Base-by-base conservation (phyloP, 1,140 invertebrate genomes). In the Laupala kohalensis region DNA sequence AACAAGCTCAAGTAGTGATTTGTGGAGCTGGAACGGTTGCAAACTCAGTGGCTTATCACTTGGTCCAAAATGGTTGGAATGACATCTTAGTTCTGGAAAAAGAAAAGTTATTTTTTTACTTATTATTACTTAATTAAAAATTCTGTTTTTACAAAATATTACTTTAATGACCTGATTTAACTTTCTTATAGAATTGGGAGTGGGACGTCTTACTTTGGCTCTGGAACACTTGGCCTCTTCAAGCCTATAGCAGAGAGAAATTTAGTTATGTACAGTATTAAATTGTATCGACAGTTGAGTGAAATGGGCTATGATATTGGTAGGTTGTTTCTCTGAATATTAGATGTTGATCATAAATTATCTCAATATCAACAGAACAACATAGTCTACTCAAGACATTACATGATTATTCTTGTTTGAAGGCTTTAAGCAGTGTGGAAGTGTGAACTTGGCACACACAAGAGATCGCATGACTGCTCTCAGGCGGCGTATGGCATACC, bases 401-500 rank as follows among this genome's bases (percentile, higher is more conserved):
- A 28, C 25, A 24, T 12, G 15, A 12, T 67, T 25, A 71, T 30
- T 29, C 64, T 30, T 68, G 72, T 71, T 70, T 73, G 68, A 62
- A 75, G 86, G 84, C 63, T 83, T 88, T 74, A 86, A 86, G 76
- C 80, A 86, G 77, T 88, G 86, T 80, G 90, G 90, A 2, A 90
- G 89, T 76, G 77, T 92, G 64, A 86, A 88, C 79, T 79, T 93
- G 72, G 90, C 90, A 62, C 86, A 90, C 78, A 90, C 87, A 5
- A 85, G 86, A 79, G 89, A 92, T 74, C 80, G 90, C 78, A 82
- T 92, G 80, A 86, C 88, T 67, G 83, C 84, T 19, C 79, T 89
- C 68, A 85, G 84, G 78, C 81, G 88, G 75, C 81, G 84, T 76
- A 83, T 87, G 78, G 83, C 85, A 6, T 86, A 85, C 73, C 85